Percentiles rank a stretch among this genome's conserved stretches.
Conservation (phyloP, 2,113 vertebrate species). For the Myotis davidii region DNA sequence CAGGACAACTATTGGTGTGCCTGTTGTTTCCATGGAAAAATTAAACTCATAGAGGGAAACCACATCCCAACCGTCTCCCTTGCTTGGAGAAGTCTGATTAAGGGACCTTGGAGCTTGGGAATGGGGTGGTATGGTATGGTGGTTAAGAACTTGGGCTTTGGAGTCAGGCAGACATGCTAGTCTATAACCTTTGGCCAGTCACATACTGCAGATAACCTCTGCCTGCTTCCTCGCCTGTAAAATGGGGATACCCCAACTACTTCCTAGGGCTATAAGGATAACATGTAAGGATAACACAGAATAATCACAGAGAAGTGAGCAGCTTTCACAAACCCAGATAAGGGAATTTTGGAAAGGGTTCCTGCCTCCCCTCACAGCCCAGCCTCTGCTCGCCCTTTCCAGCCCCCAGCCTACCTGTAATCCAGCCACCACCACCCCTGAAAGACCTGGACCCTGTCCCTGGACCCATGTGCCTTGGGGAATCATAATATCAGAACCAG, state of each 20-base stretch:
- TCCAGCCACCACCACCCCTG: background rate
- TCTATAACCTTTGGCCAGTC: background rate
- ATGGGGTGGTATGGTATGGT: background rate
- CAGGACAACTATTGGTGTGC: background rate
- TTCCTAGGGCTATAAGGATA: background rate
- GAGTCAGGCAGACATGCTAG: background rate
- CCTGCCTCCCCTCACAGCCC: background rate
- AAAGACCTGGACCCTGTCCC: background rate
- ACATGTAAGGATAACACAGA: background rate
- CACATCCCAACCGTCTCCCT: background rate
- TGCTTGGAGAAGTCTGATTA: background rate
- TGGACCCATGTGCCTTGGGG: background rate
- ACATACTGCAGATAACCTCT: background rate
- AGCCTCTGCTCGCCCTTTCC: background rate
- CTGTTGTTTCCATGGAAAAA: background rate
- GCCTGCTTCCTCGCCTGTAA: slow-evolving; percentile 14
- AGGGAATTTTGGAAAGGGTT: background rate
- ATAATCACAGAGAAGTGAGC: background rate
- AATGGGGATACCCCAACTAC: background rate
- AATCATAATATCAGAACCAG: background rate
- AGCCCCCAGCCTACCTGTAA: background rate
- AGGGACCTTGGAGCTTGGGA: background rate
- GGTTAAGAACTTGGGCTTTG: background rate
- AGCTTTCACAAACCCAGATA: background rate
- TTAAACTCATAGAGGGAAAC: slow-evolving; percentile 8